Evolutionary conservation across 2,797 vertebrate species (phyloP).

Genomic region (Leptodactylus fallax): DNA sequence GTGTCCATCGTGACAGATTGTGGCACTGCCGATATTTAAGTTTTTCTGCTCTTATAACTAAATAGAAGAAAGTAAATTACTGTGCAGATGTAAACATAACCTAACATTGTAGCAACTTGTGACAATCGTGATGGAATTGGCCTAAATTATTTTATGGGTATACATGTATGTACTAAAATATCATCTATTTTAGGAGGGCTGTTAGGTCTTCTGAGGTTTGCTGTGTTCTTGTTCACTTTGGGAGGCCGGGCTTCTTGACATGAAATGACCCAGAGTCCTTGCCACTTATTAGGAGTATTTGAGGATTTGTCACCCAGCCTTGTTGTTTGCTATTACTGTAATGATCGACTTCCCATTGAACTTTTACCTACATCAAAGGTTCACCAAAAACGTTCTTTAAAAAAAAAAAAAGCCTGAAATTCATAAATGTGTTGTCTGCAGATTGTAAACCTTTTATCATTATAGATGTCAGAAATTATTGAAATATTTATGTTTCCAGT

Average conservation of each 20-base stretch:
- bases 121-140: too few species aligned
- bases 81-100: too few species aligned
- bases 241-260: not conserved
- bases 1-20: too few species aligned
- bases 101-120: too few species aligned
- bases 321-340: not conserved
- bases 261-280: slow-evolving; percentile 4
- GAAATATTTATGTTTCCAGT: not conserved
- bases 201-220: not conserved
- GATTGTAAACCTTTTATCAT: not conserved
- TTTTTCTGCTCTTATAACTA: too few species aligned
- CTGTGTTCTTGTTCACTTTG: not conserved
- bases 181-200: too few species aligned
- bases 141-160: too few species aligned
- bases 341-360: not conserved
- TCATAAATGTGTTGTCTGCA: not conserved
- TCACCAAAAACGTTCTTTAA: not conserved
- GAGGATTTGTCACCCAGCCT: not conserved
- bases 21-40: too few species aligned
- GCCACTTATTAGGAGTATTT: slow-evolving; percentile 9
- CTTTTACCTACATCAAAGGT: not conserved
- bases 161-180: too few species aligned
- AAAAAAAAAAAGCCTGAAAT: not conserved
- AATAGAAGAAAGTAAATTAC: too few species aligned
- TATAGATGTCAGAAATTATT: not conserved